Evolutionary conservation across 1,140 invertebrate species (phyloP), one percentile per base, ranked within the genome.

Genomic region (Maconellicoccus hirsutus): DNA sequence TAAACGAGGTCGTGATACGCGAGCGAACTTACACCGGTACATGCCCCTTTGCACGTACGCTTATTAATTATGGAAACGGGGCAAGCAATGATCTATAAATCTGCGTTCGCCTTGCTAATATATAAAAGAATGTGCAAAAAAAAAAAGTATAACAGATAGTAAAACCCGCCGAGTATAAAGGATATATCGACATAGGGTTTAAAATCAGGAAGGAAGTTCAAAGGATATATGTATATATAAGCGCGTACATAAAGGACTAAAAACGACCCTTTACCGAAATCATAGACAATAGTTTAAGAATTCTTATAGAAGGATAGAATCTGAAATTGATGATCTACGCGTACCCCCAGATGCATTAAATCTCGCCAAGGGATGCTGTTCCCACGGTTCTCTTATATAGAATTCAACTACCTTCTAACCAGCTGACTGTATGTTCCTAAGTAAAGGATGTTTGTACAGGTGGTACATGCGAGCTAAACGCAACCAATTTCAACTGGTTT

Each of bases 101-200:
- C 42, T 52, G 42, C 42, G 42, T 52, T 52, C 42, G 42, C 42
- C n/a, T 19, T 52, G 42, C 42, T 52, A 52, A 52, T 52, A 52
- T 16, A 52, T 8, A 19, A 52, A 16, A 16, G 16, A 8, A 16
- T 19, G 42, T 16, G 16, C 4, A 52, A 19, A 52, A 52, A 52
- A 52, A 52, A 52, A 52, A 52, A 52, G 42, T 52, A 52, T 52
- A 52, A 52, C 42, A 52, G 42, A 52, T 52, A 52, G 42, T 52
- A 52, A 8, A 52, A 16, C 10, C 6, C 12, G 42, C 6, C 6
- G 12, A 52, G n/a, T 19, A 52, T 52, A 52, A 52, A 52, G 42
- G 42, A 52, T 52, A 52, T 52, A 52, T 52, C 42, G 42, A 52
- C 42, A 33, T 33, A 19, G 42, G 42, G 42, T 52, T 52, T 52